Base-by-base conservation (phyloP, 2,888 invertebrate species). In the Amaurobius ferox region DNA sequence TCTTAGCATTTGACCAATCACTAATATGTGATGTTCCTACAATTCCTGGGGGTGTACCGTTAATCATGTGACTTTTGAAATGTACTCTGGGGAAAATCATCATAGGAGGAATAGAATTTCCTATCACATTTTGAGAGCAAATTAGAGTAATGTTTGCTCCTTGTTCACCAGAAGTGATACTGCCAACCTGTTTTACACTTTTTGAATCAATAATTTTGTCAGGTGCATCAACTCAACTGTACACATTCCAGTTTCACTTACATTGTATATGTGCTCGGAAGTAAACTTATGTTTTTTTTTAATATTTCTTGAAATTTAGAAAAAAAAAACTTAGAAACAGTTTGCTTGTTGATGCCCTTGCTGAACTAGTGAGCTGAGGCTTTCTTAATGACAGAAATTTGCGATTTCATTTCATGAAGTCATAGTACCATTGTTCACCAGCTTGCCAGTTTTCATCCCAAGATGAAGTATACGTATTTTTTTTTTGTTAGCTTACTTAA, bases 1-100 rank as follows among this genome's bases (percentile, higher is more conserved):
- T 66, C 30, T 77, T 26, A 48, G 77, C 30, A 55, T 78, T 78
- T 19, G 29, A 32, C 32, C 68, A 55, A 35, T 68, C 78, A 48
- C 28, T 67, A 55, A 55, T 19, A 28, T 68, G 35, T 88, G 86
- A 72, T 89, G 88, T 11, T 48, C 91, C 93, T 95, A 94, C 90
- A 94, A 94, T n/a, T 90, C 91, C 91, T 95, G 95, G 30, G 94
- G 93, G 55, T 92, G 92, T 28, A 91, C 91, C 0, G 95, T 95
- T 0, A 94, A 95, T 5, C 95, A 95, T 0, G 92, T 92, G 1
- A 32, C 89, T 83, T 67, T 94, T 94, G 90, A 94, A 94, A 0
- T 92, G 93, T 62, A 89, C 88, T 16, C 90, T 87, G 0, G 91
- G 91, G 89, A 91, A 91, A 11, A 91, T 87, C n/a, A 92, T 88